Conservation (phyloP, 2,113 vertebrate genomes). For the Narcine bancroftii region DNA sequence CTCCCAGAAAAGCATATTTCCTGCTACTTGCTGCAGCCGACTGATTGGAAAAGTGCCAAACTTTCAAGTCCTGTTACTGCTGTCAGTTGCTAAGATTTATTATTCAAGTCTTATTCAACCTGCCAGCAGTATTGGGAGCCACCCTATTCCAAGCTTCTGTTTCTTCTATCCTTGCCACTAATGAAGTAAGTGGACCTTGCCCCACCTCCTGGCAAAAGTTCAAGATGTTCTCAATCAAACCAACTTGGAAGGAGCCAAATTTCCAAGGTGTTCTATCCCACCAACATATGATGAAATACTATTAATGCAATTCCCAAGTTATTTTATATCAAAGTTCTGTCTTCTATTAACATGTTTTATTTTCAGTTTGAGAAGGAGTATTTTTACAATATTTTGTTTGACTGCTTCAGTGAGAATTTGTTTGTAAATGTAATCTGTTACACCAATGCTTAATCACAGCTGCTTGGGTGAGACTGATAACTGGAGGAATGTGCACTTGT, state of each 20-base stretch:
- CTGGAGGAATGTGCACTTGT: neutral
- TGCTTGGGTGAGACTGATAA: neutral
- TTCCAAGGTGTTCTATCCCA: neutral
- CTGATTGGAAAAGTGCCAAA: neutral
- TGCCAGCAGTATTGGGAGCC: neutral
- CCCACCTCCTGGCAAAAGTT: neutral
- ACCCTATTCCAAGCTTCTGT: neutral
- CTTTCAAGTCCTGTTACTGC: neutral
- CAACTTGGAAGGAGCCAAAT: neutral
- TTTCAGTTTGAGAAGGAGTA: neutral
- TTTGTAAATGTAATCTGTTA: neutral
- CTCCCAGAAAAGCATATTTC: neutral
- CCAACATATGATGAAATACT: neutral
- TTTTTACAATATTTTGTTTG: neutral
- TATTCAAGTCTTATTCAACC: neutral
- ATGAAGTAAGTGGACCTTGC: neutral
- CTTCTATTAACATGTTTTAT: neutral
- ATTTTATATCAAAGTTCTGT: neutral
- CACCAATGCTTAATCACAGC: neutral
- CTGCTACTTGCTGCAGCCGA: neutral
- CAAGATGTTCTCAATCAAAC: neutral
- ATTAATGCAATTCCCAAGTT: neutral
- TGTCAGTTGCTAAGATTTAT: neutral
- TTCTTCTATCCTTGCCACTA: neutral
- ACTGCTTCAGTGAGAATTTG: neutral